Evolutionary conservation across 2,113 vertebrate genomes (phyloP).

Genomic region (Hyperopisus bebe): DNA sequence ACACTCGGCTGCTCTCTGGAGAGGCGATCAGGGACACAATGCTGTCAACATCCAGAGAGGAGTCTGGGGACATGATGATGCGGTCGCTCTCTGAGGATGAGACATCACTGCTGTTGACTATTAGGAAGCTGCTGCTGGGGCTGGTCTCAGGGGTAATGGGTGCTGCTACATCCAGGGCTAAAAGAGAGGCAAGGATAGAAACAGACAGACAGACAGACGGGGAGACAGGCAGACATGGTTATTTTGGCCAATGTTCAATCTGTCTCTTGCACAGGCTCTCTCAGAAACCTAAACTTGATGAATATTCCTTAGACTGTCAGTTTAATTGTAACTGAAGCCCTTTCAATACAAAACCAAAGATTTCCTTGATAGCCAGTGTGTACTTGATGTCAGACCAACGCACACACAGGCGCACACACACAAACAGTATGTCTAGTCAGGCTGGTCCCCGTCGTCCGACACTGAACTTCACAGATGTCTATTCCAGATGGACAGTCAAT

Average conservation of each 20-base stretch:
- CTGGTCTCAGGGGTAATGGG: not conserved
- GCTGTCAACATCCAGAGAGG: not conserved
- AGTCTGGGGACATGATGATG: not conserved
- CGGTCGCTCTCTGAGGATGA: not conserved
- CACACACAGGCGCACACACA: not conserved
- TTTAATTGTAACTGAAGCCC: not conserved
- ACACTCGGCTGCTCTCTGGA: constrained; percentile 23
- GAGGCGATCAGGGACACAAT: not conserved
- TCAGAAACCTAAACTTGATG: not conserved
- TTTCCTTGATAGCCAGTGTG: not conserved
- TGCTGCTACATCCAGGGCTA: not conserved
- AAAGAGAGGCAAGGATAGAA: not conserved
- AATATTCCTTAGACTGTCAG: not conserved
- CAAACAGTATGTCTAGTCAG: not conserved
- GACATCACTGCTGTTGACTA: not conserved
- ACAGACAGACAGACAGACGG: not conserved
- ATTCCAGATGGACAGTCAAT: not conserved
- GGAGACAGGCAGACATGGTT: not conserved
- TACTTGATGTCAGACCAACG: not conserved
- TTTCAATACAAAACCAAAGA: not conserved
- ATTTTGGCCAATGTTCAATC: not conserved
- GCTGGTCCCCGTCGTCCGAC: too few relatives aligned
- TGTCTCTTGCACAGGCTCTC: not conserved
- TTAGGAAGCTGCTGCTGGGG: not conserved
- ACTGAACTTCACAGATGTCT: not conserved